A percentile compares a stretch with the other conserved stretches of the same genome.
Evolutionary conservation across 2,113 vertebrate genomes (phyloP).

Genomic region (Cyprinodon tularosa): DNA sequence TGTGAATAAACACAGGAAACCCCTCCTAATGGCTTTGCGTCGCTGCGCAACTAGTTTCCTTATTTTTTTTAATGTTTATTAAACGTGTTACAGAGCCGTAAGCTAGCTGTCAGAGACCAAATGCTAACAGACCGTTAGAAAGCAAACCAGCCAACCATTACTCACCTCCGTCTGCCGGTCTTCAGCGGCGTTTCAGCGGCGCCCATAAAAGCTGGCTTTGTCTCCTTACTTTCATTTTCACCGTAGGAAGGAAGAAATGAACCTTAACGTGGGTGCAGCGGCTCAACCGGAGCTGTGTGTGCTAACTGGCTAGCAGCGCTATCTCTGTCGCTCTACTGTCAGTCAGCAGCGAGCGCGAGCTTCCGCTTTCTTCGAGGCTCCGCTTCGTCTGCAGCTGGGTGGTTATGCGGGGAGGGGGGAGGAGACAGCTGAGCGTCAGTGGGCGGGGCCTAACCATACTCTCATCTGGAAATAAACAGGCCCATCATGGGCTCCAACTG

Average conservation of each 20-base stretch:
- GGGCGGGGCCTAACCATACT: no score
- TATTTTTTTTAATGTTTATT: not conserved
- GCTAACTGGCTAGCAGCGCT: conserved; percentile 25
- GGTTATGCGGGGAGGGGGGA: not conserved
- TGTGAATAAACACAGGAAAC: not conserved
- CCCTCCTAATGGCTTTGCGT: not conserved
- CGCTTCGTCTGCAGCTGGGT: conserved; percentile 26
- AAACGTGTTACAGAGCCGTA: not conserved
- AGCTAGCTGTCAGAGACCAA: conserved; percentile 33
- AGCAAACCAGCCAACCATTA: not conserved
- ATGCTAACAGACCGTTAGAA: not conserved
- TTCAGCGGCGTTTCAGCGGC: not conserved
- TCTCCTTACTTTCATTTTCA: conserved; percentile 14
- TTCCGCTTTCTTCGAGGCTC: conserved; percentile 45
- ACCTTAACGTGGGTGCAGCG: not conserved
- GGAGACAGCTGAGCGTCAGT: not conserved
- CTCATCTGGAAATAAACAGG: no score
- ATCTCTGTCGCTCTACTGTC: not conserved
- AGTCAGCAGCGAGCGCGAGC: conserved; percentile 34
- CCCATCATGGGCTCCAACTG: no score
- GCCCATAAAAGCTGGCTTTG: not conserved
- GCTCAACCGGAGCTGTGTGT: not conserved
- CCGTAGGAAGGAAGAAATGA: not conserved
- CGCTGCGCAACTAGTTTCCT: not conserved
- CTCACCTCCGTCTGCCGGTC: conserved; percentile 37